Evolutionary conservation across 2,888 invertebrate genomes (phyloP).

Genomic region (Spilarctia lutea): DNA sequence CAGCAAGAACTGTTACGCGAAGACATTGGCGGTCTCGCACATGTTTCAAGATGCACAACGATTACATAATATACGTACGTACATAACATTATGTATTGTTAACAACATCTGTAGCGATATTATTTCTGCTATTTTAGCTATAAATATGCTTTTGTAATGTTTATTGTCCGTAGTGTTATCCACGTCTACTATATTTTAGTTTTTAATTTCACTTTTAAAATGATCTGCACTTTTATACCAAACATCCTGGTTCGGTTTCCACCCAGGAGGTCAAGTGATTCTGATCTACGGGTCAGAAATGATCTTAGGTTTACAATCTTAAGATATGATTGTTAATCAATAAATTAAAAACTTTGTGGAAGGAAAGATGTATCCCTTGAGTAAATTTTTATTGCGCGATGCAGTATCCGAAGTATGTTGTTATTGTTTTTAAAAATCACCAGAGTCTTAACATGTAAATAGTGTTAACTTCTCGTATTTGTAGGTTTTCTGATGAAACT

Average conservation of each 20-base stretch:
- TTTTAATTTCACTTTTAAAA: not conserved
- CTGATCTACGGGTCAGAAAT: too few species aligned
- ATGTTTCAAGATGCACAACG: not conserved
- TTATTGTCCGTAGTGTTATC: not conserved
- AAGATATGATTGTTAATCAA: too few species aligned
- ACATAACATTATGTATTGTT: conserved; percentile 8
- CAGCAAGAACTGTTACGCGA: not conserved
- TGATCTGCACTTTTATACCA: too few species aligned
- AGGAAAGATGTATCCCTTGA: too few species aligned
- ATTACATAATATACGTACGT: not conserved
- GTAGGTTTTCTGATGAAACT: too few species aligned
- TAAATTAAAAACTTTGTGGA: too few species aligned
- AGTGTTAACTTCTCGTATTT: too few species aligned
- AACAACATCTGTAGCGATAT: not conserved
- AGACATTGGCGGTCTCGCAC: not conserved
- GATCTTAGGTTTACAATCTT: too few species aligned
- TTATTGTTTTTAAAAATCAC: too few species aligned
- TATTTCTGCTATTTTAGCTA: not conserved
- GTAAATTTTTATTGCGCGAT: not conserved
- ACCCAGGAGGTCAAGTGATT: too few species aligned
- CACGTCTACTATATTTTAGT: not conserved
- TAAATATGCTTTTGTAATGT: not conserved
- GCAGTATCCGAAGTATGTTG: not conserved
- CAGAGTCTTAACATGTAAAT: too few species aligned
- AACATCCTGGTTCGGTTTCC: too few species aligned